Percentiles rank a stretch among this genome's conserved stretches.
These are phyloP conservation scores for Trigoniulus corallinus DNA, from an alignment of 1,140 invertebrate genomes.

Conservation along the genomic window DNA sequence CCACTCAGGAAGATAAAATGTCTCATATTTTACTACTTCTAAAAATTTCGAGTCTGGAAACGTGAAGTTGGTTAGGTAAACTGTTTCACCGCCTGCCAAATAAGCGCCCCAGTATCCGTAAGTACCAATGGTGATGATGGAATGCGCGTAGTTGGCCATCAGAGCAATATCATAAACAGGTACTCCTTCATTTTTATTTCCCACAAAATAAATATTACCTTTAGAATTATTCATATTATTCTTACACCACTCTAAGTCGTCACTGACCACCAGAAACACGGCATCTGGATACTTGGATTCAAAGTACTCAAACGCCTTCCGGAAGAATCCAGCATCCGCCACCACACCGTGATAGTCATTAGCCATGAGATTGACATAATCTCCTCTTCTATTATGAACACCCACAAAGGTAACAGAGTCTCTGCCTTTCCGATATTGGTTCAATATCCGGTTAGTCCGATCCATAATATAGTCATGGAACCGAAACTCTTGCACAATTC, in stretches of 20 bases:
- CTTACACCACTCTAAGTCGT: constrained; percentile 42
- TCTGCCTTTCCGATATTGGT: not conserved
- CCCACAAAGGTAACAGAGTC: constrained; percentile 37
- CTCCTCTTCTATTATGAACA: constrained; percentile 40
- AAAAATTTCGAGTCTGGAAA: not conserved
- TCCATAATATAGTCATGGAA: not conserved
- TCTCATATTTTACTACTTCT: not conserved
- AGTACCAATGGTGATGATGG: constrained; percentile 48
- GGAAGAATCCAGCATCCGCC: no score
- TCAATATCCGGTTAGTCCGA: not conserved
- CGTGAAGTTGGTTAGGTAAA: constrained; percentile 16
- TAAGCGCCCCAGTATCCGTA: constrained; percentile 50
- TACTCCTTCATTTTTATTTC: constrained; percentile 32
- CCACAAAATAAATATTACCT: no score
- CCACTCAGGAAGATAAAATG: constrained; percentile 3
- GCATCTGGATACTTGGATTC: no score
- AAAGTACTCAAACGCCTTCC: no score
- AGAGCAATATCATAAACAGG: constrained; percentile 40
- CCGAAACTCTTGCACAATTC: not conserved
- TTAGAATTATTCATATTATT: constrained; percentile 16
- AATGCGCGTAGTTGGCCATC: no score
- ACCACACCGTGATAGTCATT: constrained; percentile 30
- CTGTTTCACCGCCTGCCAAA: constrained; percentile 35
- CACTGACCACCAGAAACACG: no score
- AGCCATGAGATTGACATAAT: constrained; percentile 39